phyloP scores from a whole-genome alignment of 2,797 vertebrate species.

The Hypotaenidia philippensis region DNA sequence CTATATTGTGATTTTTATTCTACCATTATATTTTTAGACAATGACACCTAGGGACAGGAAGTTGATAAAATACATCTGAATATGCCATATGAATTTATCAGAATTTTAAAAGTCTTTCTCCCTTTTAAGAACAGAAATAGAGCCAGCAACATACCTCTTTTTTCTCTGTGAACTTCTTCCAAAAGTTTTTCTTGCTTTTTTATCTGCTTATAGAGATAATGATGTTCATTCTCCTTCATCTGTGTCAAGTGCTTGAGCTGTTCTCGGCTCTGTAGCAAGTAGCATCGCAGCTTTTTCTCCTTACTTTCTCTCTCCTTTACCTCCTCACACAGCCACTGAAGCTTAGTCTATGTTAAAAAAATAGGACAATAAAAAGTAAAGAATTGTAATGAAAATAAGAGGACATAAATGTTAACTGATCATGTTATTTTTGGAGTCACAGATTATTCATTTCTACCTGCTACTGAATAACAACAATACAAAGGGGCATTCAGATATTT shows the following conservation, averaged over 20 bases:
- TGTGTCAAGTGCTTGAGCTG: conserved; percentile 85
- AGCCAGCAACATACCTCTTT: conserved; percentile 84
- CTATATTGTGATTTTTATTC: neutral
- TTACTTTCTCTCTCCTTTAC: conserved; percentile 84
- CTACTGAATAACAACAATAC: neutral
- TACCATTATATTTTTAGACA: neutral
- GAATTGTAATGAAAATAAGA: neutral
- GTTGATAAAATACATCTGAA: neutral
- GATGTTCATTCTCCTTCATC: conserved; percentile 84
- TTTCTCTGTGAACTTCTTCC: conserved; percentile 86
- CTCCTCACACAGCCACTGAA: conserved; percentile 94
- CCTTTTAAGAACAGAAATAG: neutral
- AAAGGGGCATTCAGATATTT: neutral
- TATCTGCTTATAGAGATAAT: conserved; percentile 85
- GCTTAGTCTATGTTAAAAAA: conserved; percentile 82
- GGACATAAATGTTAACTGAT: neutral
- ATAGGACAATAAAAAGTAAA: neutral
- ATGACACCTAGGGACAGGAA: neutral
- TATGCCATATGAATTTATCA: neutral
- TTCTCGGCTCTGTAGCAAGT: conserved; percentile 84
- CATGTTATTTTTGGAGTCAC: neutral
- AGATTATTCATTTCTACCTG: neutral
- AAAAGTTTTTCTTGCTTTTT: conserved; percentile 89
- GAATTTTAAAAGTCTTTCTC: neutral
- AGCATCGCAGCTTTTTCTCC: conserved; percentile 83